Evolutionary conservation across 2,888 invertebrate species (phyloP).

Genomic region (Cataglyphis cursor): DNA sequence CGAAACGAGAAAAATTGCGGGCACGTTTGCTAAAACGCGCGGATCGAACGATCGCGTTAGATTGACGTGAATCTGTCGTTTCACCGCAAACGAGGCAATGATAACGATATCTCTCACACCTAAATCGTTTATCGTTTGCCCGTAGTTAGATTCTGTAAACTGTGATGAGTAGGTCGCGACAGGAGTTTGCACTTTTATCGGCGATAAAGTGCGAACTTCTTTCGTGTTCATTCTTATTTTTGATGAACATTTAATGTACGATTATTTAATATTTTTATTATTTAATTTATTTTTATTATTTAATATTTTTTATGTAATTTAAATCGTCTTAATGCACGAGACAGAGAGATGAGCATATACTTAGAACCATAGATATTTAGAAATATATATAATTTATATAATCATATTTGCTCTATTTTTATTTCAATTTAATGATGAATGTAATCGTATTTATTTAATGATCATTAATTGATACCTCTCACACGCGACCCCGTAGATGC

Average conservation of each 20-base stretch:
- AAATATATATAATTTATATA: too few species aligned
- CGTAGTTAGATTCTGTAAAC: not conserved
- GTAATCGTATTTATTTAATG: not conserved
- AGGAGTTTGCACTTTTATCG: too few species aligned
- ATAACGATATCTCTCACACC: not conserved
- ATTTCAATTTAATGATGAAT: not conserved
- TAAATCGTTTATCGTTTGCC: slow-evolving; percentile 1
- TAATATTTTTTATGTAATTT: not conserved
- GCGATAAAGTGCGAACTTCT: not conserved
- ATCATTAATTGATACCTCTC: not conserved
- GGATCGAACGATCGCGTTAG: not conserved
- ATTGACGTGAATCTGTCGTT: not conserved
- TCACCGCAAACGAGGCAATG: not conserved
- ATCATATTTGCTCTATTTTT: not conserved
- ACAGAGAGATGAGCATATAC: not conserved
- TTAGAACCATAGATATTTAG: not conserved
- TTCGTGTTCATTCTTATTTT: not conserved
- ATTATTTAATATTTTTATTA: not conserved
- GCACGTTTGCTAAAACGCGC: not conserved
- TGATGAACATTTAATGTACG: not conserved
- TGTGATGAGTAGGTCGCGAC: not conserved
- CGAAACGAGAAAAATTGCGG: not conserved
- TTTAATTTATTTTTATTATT: too few species aligned
- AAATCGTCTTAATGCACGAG: not conserved
- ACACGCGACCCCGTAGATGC: not conserved